Base-by-base conservation (phyloP, 2,888 invertebrate species). In the Chalcis sispes region DNA sequence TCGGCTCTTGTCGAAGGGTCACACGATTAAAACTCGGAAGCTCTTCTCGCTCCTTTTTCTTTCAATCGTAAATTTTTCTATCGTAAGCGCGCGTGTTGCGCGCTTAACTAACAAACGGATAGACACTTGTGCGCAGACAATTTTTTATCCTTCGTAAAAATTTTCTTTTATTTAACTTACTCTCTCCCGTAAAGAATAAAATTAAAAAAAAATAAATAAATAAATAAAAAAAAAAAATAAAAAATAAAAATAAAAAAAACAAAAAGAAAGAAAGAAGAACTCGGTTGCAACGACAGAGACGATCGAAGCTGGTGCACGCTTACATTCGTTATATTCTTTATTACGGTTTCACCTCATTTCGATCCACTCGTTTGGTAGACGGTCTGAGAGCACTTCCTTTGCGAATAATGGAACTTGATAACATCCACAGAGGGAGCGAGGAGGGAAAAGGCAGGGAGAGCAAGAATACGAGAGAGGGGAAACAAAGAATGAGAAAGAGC, bases 351-450 rank as follows among this genome's bases (percentile, higher is more conserved):
- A 62, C 50, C 46, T 65, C 40, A 56, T 66, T 56, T 58, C 36
- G 32, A 59, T 48, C 27, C 18, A 50, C 48, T 66, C 32, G 42
- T 65, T 59, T 23, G 56, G 54, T 48, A 46, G 65, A 32, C 48
- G 29, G 20, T 1, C 18, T 25, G 32, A 48, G 58, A 73, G 23
- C 64, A 46, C 27, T 59, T 27, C 32, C 23, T 48, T 18, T n/a
- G 20, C 66, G 66, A 66, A 73, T 73, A 66, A 73, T 66, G 66
- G 56, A 73, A 65, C 58, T 65, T 66, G 72, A 73, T 66, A 66
- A 73, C 65, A 58, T 36, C 72, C 75, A 59, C 50, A 40, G 50
- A 13, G 36, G 3, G 23, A 25, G n/a, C n/a, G 32, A 15, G 65
- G 15, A n/a, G 42, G n/a, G n/a, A n/a, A n/a, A n/a, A n/a, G n/a